Conservation (phyloP, 2,113 vertebrate genomes). For the rabbit (Oryctolagus cuniculus) region mOryCun1.1 NC_091438.1:151263001-151263500, state of each 20-base stretch:
- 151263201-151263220: neutral
- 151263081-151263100: neutral
- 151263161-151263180: neutral
- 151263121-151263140: neutral
- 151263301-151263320: conserved; percentile 70
- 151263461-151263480: neutral
- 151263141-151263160: neutral
- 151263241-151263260: neutral
- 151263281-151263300: neutral
- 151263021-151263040: neutral
- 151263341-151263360: rapidly evolving
- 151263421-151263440: conserved; percentile 74
- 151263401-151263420: conserved; percentile 87
- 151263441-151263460: rapidly evolving
- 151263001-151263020: too few species aligned
- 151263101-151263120: neutral
- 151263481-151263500: neutral
- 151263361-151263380: rapidly evolving
- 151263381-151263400: conserved; percentile 83
- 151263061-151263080: neutral
- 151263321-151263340: conserved; percentile 84
- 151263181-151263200: neutral
- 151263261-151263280: neutral
- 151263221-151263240: neutral
- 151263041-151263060: neutral